Conservation (phyloP, 2,797 vertebrate species). For the Prionace glauca region DNA sequence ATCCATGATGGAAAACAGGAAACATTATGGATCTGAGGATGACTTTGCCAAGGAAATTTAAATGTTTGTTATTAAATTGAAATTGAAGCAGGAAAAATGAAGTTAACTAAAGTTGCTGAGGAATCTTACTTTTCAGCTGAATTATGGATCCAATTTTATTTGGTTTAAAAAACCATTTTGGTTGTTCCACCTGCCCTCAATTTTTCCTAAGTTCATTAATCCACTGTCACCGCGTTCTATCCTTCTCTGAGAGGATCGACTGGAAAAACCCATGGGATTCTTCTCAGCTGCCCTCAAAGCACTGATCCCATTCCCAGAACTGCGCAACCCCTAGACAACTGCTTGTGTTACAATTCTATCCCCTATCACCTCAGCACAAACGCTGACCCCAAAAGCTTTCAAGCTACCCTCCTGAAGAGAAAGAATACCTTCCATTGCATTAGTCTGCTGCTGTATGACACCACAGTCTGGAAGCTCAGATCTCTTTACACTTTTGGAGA, state of each 20-base stretch:
- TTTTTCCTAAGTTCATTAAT: not conserved
- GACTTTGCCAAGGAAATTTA: not conserved
- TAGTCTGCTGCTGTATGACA: not conserved
- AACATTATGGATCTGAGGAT: not conserved
- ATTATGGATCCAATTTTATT: not conserved
- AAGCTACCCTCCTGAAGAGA: not conserved
- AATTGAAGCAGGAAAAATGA: not conserved
- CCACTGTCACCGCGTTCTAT: not conserved
- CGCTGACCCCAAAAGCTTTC: not conserved
- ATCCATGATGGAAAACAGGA: conserved; percentile 5
- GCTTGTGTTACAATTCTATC: no score
- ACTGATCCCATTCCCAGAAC: not conserved
- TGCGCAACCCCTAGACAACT: no score
- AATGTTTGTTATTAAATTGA: conserved; percentile 7
- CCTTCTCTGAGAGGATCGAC: not conserved
- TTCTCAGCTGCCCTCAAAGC: not conserved
- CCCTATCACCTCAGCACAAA: not conserved
- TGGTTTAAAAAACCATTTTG: not conserved
- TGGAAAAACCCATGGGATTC: not conserved
- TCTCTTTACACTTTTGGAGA: not conserved
- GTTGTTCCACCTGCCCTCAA: not conserved
- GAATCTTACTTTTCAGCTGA: not conserved
- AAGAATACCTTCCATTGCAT: not conserved
- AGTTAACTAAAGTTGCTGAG: not conserved
- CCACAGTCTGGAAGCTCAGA: not conserved